Evolutionary conservation across 1,140 invertebrate species (phyloP).

Genomic region (Rhopalosiphum maidis): DNA sequence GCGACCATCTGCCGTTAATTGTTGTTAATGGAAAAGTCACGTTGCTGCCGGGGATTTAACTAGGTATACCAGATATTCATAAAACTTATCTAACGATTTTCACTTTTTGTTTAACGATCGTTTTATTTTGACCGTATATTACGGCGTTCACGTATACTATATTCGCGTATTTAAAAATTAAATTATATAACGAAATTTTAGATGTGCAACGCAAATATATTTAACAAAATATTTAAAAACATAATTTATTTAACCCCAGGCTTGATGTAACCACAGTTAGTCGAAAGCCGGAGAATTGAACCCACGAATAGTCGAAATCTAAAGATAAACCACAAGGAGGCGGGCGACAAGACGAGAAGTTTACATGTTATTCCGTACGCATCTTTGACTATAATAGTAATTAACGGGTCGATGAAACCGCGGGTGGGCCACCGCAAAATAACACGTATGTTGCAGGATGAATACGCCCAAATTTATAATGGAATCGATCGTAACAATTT

Average conservation of each 20-base stretch:
- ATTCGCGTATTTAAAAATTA: too few species aligned
- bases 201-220: background rate
- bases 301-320: background rate
- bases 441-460: background rate
- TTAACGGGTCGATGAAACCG: background rate
- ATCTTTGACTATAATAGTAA: background rate
- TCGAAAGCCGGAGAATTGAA: background rate
- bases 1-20: constrained; percentile 53
- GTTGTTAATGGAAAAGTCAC: constrained; percentile 49
- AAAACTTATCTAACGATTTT: background rate
- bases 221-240: background rate
- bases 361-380: background rate
- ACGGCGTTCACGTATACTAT: background rate
- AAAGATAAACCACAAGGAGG: background rate
- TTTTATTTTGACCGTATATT: background rate
- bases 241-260: background rate
- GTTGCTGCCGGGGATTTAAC: background rate
- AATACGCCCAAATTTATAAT: constrained; percentile 11
- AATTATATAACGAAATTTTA: background rate
- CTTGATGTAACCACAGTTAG: background rate
- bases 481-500: background rate
- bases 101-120: background rate
- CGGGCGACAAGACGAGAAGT: background rate
- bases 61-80: background rate
- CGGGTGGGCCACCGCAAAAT: background rate